phyloP scores from a whole-genome alignment of 2,888 invertebrate genomes.

The Polylopha cassiicola region DNA sequence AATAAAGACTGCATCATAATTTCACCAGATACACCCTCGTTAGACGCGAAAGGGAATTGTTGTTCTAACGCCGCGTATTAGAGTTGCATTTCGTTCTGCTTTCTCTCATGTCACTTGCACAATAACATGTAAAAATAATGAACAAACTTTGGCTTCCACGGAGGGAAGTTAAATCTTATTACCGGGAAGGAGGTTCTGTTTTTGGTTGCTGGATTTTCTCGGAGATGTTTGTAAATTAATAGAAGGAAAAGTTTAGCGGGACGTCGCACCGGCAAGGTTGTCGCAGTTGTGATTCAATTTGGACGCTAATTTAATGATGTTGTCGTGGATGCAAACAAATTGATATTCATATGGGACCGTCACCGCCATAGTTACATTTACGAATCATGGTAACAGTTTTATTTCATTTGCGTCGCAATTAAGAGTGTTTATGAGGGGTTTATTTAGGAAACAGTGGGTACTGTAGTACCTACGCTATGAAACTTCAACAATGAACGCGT shows the following conservation, averaged over 20 bases:
- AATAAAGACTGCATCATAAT: slow-evolving; percentile 78
- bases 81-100: slow-evolving; percentile 49
- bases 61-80: slow-evolving; percentile 49
- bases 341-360: slow-evolving; percentile 76
- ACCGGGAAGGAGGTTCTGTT: slow-evolving; percentile 39
- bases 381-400: slow-evolving; percentile 10
- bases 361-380: slow-evolving; percentile 58
- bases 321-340: slow-evolving; percentile 71
- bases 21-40: slow-evolving; percentile 73
- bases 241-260: slow-evolving; percentile 75
- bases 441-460: no score
- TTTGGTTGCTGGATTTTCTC: slow-evolving; percentile 39
- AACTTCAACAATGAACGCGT: no score
- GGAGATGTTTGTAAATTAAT: slow-evolving; percentile 76
- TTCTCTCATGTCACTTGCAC: slow-evolving; percentile 66
- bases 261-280: slow-evolving; percentile 71
- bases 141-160: slow-evolving; percentile 60
- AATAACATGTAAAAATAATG: slow-evolving; percentile 78
- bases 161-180: slow-evolving; percentile 53
- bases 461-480: no score
- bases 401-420: slow-evolving; percentile 17
- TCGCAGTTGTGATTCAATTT: slow-evolving; percentile 77
- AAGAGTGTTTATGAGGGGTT: slow-evolving; percentile 2
- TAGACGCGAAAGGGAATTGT: slow-evolving; percentile 44
- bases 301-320: slow-evolving; percentile 76